Conservation (phyloP, 2,797 vertebrate genomes). For the Etheostoma perlongum region DNA sequence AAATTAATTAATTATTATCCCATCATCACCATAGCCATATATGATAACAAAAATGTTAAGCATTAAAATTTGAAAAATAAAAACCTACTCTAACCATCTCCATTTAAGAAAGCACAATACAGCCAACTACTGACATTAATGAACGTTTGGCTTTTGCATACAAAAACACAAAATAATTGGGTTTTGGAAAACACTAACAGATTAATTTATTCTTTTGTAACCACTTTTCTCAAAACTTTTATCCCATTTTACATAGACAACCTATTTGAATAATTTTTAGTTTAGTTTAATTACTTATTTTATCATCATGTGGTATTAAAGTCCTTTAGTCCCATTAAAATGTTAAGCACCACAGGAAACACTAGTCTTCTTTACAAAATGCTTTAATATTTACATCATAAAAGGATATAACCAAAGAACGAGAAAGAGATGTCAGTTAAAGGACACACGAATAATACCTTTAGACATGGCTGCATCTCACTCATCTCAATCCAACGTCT, state of each 20-base stretch:
- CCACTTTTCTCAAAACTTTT: constrained; percentile 3
- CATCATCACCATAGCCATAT: neutral
- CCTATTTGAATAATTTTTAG: constrained; percentile 32
- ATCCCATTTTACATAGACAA: neutral
- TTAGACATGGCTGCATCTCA: constrained; percentile 35
- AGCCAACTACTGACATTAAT: neutral
- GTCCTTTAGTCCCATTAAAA: neutral
- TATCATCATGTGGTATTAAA: neutral
- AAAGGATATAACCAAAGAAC: constrained; percentile 65
- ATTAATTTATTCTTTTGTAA: neutral
- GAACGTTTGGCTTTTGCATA: neutral
- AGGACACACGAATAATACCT: constrained; percentile 47
- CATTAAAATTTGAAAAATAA: neutral
- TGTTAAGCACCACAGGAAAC: constrained; percentile 26
- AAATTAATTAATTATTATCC: too few relatives aligned
- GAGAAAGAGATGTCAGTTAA: constrained; percentile 55
- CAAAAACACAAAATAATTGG: neutral
- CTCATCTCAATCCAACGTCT: constrained; percentile 39
- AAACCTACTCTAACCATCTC: neutral
- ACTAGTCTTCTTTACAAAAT: constrained; percentile 83
- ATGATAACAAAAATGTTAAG: neutral
- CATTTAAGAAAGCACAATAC: constrained; percentile 4
- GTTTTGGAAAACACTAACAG: neutral
- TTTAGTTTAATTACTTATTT: constrained; percentile 1
- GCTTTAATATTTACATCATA: constrained; percentile 86